Evolutionary conservation across 2,113 vertebrate species (phyloP), one percentile per base, ranked within the genome.

Genomic region (Pluvialis apricaria): DNA sequence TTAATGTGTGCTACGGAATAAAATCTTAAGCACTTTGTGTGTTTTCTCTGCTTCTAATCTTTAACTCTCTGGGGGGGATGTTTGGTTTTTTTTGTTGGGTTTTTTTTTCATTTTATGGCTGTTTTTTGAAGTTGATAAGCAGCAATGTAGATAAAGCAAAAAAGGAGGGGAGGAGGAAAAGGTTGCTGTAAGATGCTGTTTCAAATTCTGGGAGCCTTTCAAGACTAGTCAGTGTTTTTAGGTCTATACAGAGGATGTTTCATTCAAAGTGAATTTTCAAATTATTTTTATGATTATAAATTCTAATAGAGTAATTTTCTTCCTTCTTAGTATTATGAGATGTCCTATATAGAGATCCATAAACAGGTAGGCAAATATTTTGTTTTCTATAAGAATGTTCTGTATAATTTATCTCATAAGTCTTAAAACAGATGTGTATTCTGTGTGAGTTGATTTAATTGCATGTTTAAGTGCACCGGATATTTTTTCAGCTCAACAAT

Each of bases 331-430:
- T 99, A 99, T 97, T 99, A 99, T 58, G 99, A 99, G 95, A 99
- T 99, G 99, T 99, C 99, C 73, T 99, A 99, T 98, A 99, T 99
- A 94, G 99, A 99, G 97, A 99, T 99, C 99, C 99, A 99, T 96
- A 99, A 99, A 86, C 99, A 99, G 98, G 99, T 99, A 98, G 94
- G 98, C 95, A 89, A 75, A 86, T 47, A 45, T 82, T 95, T 96
- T 47, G 21, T 25, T 90, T 38, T 73, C 16, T 75, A 58, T 85
- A 77, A 86, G 52, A 49, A 36, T 61, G 54, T 87, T 58, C 55
- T 28, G n/a, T 38, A 26, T 85, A 60, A 76, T 88, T 45, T 18
- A 60, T 19, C 68, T 24, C 9, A 55, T 29, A 24, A 71, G 55
- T 92, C 77, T 60, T 77, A 86, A 81, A 83, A 84, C 32, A 92